Evolutionary conservation across 2,113 vertebrate species (phyloP).

Genomic region (Anthoscopus minutus): DNA sequence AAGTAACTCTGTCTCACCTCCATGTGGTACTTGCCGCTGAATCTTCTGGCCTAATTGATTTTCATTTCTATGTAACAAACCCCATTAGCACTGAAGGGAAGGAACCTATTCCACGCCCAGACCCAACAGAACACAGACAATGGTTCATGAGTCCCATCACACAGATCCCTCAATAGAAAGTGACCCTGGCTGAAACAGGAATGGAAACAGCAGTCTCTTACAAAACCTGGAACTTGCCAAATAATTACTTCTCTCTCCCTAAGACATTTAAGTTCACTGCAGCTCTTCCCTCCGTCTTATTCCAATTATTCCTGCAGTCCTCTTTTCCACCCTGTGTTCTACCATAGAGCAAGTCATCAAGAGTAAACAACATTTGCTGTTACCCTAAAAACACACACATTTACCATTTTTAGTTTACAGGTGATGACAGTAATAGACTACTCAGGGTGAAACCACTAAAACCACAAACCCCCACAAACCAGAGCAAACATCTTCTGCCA

Average conservation of each 20-base stretch:
- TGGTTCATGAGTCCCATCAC: neutral
- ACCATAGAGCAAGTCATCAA: neutral
- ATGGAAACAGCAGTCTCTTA: neutral
- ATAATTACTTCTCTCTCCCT: neutral
- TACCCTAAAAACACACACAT: neutral
- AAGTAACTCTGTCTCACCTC: neutral
- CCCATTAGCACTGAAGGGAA: neutral
- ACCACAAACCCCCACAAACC: neutral
- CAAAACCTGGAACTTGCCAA: neutral
- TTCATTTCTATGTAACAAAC: neutral
- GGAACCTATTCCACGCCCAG: neutral
- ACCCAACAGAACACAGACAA: neutral
- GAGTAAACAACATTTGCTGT: neutral
- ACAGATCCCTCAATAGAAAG: neutral
- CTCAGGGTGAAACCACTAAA: neutral
- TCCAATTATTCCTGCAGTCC: neutral
- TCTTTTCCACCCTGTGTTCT: neutral
- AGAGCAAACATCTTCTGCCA: neutral
- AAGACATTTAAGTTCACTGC: neutral
- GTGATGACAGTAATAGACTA: neutral
- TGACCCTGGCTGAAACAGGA: neutral
- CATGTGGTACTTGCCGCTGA: neutral
- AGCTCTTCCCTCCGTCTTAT: neutral
- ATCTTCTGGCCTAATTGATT: neutral
- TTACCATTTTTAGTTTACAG: neutral